Conservation (phyloP, 2,888 invertebrate genomes). For the Prosapia bicincta region DNA sequence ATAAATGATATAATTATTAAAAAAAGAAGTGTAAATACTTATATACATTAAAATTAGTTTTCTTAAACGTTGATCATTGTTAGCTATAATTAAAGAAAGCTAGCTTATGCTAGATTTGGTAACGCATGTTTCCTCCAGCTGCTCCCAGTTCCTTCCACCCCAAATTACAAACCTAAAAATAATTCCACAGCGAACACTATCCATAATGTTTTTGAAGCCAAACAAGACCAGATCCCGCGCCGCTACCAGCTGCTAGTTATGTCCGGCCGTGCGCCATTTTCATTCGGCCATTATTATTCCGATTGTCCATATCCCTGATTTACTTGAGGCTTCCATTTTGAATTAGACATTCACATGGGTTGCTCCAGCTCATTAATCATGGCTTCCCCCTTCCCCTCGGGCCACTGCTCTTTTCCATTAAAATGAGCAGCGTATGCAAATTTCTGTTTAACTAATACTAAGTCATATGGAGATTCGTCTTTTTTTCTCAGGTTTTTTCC, state of each 20-base stretch:
- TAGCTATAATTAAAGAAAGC: too few species aligned
- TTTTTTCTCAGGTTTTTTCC: background rate
- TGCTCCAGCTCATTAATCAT: slow-evolving; percentile 27
- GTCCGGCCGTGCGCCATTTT: slow-evolving; percentile 24
- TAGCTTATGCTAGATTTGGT: too few species aligned
- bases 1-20: too few species aligned
- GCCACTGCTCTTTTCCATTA: slow-evolving; percentile 14
- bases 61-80: too few species aligned
- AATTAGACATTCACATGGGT: slow-evolving; percentile 29
- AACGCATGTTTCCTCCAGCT: too few species aligned
- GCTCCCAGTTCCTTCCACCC: too few species aligned
- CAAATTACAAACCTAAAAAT: background rate
- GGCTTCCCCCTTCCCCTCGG: slow-evolving; percentile 11
- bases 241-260: background rate
- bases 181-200: background rate
- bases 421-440: slow-evolving; percentile 30
- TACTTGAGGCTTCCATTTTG: slow-evolving; percentile 32
- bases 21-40: too few species aligned
- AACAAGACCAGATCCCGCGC: background rate
- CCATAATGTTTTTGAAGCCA: background rate
- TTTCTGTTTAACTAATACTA: slow-evolving; percentile 27
- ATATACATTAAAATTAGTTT: too few species aligned
- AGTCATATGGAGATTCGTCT: slow-evolving; percentile 14
- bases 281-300: slow-evolving; percentile 28
- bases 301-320: slow-evolving; percentile 33